These are phyloP conservation scores for Bombus confusus DNA, from an alignment of 1,140 invertebrate species.

Conservation along the genomic window DNA sequence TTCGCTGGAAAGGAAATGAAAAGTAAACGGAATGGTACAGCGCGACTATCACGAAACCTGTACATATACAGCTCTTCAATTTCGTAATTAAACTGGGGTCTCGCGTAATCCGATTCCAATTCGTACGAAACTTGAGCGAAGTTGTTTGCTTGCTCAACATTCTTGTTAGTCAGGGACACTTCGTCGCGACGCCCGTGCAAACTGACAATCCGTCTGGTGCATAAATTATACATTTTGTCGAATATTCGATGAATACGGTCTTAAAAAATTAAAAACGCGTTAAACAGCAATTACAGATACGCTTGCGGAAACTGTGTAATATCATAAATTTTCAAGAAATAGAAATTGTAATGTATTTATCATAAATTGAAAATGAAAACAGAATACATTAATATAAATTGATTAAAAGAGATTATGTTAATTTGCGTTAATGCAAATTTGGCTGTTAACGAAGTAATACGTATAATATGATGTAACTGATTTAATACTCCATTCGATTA, in stretches of 20 bases:
- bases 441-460: no score
- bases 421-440: no score
- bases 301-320: no score
- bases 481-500: not conserved
- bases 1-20: not conserved
- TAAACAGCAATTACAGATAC: no score
- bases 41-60: constrained; percentile 29
- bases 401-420: no score
- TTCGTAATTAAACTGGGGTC: constrained; percentile 57
- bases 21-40: not conserved
- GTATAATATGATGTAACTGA: not conserved
- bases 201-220: not conserved
- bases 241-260: no score
- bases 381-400: no score
- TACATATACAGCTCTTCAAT: constrained; percentile 29
- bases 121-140: constrained; percentile 49
- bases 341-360: no score
- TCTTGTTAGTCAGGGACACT: constrained; percentile 4
- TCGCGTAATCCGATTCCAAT: constrained; percentile 54
- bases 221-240: not conserved
- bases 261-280: no score
- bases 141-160: constrained; percentile 35
- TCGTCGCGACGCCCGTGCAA: not conserved
- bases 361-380: no score
- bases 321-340: no score